Percentiles rank a stretch among this genome's conserved stretches.
Evolutionary conservation across 1,140 invertebrate genomes (phyloP).

Genomic region (Micrasema minimum): DNA sequence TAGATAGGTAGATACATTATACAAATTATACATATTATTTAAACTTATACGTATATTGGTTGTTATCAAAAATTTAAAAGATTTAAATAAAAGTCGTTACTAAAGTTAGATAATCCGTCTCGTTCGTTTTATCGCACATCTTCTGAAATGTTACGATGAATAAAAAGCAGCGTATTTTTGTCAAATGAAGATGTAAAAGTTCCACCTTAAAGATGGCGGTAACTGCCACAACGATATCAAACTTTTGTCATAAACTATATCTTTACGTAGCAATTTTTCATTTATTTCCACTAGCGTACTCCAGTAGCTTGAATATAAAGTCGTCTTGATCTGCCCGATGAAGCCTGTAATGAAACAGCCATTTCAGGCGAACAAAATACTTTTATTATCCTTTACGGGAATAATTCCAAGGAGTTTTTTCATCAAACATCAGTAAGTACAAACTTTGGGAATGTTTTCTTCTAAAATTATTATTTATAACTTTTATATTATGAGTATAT

Average conservation of each 20-base stretch:
- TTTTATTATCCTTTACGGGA: not conserved
- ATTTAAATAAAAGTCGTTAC: too few relatives aligned
- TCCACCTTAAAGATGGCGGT: not conserved
- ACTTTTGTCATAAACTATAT: constrained; percentile 25
- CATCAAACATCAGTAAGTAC: too few relatives aligned
- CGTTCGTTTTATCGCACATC: not conserved
- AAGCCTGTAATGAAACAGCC: constrained; percentile 16
- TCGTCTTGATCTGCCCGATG: not conserved
- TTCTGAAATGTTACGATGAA: constrained; percentile 2
- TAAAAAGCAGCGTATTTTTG: not conserved
- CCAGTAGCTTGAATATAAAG: not conserved
- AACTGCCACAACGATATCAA: constrained; percentile 8
- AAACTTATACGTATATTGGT: too few relatives aligned
- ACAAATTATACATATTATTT: too few relatives aligned
- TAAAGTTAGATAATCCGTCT: too few relatives aligned
- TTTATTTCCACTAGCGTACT: not conserved
- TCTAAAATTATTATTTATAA: too few relatives aligned
- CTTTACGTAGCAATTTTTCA: constrained; percentile 23
- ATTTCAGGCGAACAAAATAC: not conserved
- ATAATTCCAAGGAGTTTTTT: too few relatives aligned
- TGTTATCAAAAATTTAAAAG: too few relatives aligned
- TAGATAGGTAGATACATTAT: too few relatives aligned
- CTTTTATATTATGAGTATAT: too few relatives aligned
- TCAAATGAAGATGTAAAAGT: constrained; percentile 3
- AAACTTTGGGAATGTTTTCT: too few relatives aligned